Conservation (phyloP, 1,140 invertebrate species). For the Carposina sasakii region DNA sequence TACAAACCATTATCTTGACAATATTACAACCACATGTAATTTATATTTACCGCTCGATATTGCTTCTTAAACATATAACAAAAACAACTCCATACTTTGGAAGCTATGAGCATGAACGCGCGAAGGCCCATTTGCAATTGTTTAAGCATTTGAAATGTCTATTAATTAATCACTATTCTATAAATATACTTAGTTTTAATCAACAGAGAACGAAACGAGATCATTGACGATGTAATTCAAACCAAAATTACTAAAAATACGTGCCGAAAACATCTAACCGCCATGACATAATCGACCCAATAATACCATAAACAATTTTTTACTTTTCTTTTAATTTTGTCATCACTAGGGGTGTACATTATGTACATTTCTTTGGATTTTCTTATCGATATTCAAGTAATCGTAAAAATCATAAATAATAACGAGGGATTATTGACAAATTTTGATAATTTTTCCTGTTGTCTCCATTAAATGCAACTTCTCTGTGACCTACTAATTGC, state of each 20-base stretch:
- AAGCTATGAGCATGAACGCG: slow-evolving; percentile 94
- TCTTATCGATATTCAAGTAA: too few relatives aligned
- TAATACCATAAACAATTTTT: slow-evolving; percentile 52
- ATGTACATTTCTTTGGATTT: too few relatives aligned
- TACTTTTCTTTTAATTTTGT: slow-evolving; percentile 24
- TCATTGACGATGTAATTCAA: slow-evolving; percentile 71
- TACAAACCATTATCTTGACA: slow-evolving; percentile 32
- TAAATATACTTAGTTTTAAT: slow-evolving; percentile 58
- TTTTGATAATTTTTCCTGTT: too few relatives aligned
- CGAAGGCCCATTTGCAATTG: slow-evolving; percentile 97
- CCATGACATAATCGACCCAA: slow-evolving; percentile 74
- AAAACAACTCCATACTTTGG: slow-evolving; percentile 98
- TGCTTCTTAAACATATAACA: slow-evolving; percentile 97
- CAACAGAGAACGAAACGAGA: slow-evolving; percentile 55
- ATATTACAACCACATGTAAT: slow-evolving; percentile 25
- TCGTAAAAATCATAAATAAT: too few relatives aligned
- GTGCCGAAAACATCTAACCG: slow-evolving; percentile 72
- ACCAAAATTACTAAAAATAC: slow-evolving; percentile 62
- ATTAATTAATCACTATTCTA: slow-evolving; percentile 58
- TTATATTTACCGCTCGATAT: slow-evolving; percentile 88
- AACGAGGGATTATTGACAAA: too few relatives aligned
- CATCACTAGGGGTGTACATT: too few relatives aligned
- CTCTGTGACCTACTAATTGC: too few relatives aligned
- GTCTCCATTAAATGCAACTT: too few relatives aligned
- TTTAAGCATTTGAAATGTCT: slow-evolving; percentile 88